Evolutionary conservation across 2,797 vertebrate genomes (phyloP).

Genomic region (Ceryle rudis): DNA sequence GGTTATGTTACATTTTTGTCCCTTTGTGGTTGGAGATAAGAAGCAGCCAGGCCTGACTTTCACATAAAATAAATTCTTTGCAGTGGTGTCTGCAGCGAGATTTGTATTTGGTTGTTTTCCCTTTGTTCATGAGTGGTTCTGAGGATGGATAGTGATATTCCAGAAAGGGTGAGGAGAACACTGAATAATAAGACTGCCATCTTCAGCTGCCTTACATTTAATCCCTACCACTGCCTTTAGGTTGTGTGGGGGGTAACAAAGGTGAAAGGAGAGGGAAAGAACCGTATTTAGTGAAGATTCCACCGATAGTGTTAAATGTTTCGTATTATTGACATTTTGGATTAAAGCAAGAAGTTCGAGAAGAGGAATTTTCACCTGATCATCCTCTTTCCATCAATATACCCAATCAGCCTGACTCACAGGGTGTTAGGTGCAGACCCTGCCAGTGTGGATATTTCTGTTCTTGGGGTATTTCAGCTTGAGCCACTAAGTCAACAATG

Average conservation of each 20-base stretch:
- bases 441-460: not conserved
- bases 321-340: slow-evolving; percentile 42
- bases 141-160: not conserved
- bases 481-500: not conserved
- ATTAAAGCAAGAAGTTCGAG: slow-evolving; percentile 23
- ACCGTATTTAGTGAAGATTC: slow-evolving; percentile 31
- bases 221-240: not conserved
- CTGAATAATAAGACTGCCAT: not conserved
- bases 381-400: not conserved
- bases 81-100: not conserved
- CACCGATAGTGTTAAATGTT: slow-evolving; percentile 38
- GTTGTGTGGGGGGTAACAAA: not conserved
- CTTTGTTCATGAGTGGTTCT: accelerated
- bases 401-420: slow-evolving; percentile 3
- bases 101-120: not conserved
- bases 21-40: not conserved
- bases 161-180: not conserved
- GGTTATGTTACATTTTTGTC: not conserved
- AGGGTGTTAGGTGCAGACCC: not conserved
- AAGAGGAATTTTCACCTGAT: slow-evolving; percentile 25
- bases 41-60: not conserved
- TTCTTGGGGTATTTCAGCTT: not conserved
- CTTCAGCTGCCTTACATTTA: not conserved
- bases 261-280: slow-evolving; percentile 30
- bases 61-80: not conserved